Evolutionary conservation across 2,797 vertebrate species (phyloP).

Genomic region (Echeneis naucrates): DNA sequence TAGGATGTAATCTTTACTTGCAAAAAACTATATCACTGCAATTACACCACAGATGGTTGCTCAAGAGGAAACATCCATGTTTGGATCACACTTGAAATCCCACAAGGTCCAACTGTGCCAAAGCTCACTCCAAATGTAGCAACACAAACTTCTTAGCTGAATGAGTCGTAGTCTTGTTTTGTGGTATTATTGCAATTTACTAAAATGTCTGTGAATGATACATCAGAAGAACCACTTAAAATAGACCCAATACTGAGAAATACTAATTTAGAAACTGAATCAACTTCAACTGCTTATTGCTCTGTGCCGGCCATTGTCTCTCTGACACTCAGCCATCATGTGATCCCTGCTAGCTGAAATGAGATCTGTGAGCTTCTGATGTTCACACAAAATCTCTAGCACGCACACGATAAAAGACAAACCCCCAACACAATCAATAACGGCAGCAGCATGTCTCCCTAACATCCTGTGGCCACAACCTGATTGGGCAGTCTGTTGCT

Average conservation of each 20-base stretch:
- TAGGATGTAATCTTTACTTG: not conserved
- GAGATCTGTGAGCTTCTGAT: slow-evolving; percentile 1
- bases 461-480: slow-evolving; percentile 6
- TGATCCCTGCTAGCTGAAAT: slow-evolving; percentile 1
- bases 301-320: not conserved
- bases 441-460: slow-evolving; percentile 28
- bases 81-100: not conserved
- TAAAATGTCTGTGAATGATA: not conserved
- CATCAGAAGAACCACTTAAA: not conserved
- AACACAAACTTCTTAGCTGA: not conserved
- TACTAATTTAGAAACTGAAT: not conserved
- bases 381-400: slow-evolving; percentile 9
- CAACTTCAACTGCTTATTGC: not conserved
- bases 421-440: slow-evolving; percentile 45
- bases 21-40: not conserved
- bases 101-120: not conserved
- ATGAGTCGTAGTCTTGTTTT: not conserved
- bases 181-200: no score
- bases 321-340: not conserved
- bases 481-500: slow-evolving; percentile 56
- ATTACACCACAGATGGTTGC: slow-evolving; percentile 3
- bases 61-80: slow-evolving; percentile 1
- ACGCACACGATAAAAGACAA: not conserved
- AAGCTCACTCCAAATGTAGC: not conserved
- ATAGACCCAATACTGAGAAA: not conserved